These are phyloP conservation scores for Macquaria ambigua DNA, from an alignment of 2,113 vertebrate genomes.

Conservation along the genomic window DNA sequence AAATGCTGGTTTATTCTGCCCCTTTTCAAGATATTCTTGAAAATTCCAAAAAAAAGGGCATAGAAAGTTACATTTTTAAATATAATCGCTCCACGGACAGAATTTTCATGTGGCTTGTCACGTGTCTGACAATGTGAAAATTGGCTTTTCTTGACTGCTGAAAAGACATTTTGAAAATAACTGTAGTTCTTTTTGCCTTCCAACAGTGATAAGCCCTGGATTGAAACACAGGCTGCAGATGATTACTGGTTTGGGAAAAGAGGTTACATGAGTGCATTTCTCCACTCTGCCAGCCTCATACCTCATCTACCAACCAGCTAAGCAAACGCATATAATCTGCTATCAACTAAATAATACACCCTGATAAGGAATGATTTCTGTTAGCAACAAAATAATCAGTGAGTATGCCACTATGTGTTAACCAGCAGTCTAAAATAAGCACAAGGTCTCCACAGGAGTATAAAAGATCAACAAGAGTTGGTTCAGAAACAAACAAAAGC, in stretches of 20 bases:
- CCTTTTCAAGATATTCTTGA: neutral
- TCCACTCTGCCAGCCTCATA: conserved; percentile 27
- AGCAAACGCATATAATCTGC: conserved; percentile 31
- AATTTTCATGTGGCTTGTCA: neutral
- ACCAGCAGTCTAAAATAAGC: neutral
- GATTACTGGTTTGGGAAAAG: conserved; percentile 17
- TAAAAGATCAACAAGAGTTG: neutral
- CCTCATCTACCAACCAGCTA: conserved; percentile 9
- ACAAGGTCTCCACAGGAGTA: neutral
- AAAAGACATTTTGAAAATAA: conserved; percentile 39
- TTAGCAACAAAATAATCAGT: neutral
- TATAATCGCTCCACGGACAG: too few relatives aligned
- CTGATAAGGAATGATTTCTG: neutral
- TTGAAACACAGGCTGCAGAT: conserved; percentile 35
- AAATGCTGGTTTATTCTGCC: neutral
- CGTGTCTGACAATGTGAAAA: neutral
- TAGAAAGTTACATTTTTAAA: neutral
- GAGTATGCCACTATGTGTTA: neutral
- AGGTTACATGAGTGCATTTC: conserved; percentile 39
- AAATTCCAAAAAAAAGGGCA: neutral
- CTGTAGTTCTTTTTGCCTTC: conserved; percentile 11
- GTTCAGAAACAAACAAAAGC: conserved; percentile 1
- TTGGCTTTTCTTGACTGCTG: neutral
- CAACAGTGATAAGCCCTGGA: conserved; percentile 15
- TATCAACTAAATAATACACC: neutral